phyloP scores from a whole-genome alignment of 2,113 vertebrate species.

The Dicentrarchus labrax region DNA sequence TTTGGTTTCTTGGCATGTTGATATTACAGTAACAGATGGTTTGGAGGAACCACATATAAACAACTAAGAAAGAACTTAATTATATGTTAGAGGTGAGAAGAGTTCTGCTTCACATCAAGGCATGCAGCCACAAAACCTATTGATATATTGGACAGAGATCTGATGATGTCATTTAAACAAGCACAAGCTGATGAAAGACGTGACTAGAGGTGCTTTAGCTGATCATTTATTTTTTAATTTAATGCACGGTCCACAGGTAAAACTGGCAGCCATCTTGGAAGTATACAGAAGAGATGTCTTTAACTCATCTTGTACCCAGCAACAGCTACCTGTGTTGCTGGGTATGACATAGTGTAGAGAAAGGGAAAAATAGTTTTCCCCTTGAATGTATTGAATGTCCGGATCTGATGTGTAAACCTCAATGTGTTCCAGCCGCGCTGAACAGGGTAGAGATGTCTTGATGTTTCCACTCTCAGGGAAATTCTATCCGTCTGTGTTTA shows the following conservation, averaged over 20 bases:
- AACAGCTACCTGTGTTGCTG: not conserved
- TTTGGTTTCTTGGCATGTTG: not conserved
- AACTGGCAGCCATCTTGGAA: not conserved
- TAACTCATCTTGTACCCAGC: not conserved
- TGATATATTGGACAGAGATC: not conserved
- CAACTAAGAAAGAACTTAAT: not conserved
- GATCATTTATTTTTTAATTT: not conserved
- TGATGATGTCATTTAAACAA: not conserved
- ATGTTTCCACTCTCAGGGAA: conserved; percentile 69
- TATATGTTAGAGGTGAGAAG: not conserved
- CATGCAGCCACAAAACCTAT: not conserved
- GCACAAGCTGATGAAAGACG: not conserved
- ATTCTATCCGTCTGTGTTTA: conserved; percentile 58
- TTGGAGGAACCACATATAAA: not conserved
- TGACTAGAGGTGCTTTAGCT: not conserved
- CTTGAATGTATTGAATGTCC: conserved; percentile 25
- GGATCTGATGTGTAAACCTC: conserved; percentile 59
- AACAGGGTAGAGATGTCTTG: conserved; percentile 39
- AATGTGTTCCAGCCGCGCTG: conserved; percentile 59
- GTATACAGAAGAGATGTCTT: not conserved
- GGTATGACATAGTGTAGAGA: conserved; percentile 16
- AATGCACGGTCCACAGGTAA: not conserved
- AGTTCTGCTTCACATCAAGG: not conserved
- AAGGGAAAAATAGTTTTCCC: conserved; percentile 11
- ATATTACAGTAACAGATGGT: conserved; percentile 4